Base-by-base conservation (phyloP, 2,797 vertebrate genomes). In the Pampus argenteus region DNA sequence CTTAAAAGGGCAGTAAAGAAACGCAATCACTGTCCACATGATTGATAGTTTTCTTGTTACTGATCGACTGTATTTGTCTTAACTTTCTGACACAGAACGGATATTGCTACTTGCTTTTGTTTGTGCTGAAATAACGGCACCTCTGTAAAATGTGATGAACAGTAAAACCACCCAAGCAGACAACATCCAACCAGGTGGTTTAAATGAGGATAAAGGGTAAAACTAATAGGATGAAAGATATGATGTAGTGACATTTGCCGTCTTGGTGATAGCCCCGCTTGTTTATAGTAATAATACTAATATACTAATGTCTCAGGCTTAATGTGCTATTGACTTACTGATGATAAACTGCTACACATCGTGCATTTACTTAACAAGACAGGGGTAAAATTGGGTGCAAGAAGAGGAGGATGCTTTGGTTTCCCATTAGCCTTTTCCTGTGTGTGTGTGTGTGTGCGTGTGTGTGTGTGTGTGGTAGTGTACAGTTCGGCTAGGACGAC, bases 261-360 rank as follows among this genome's bases (percentile, higher is more conserved):
- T 66, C 56, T 54, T 2, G 40, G 75, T 83, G 82, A 86, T 84
- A 40, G 57, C 80, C 64, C 62, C 67, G 76, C 71, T 66, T 72
- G 78, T 89, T 89, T 78, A 79, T 48, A 56, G 65, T 76, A 78
- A 74, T 79, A 74, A 82, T 55, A 59, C 45, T 51, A 50, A 36
- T 76, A 82, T 55, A 59, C 45, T 51, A 50, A 36, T 76, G 56
- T 80, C 71, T 65, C 54, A 34, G 66, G 78, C 71, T 83, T 71
- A 90, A 89, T 90, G 73, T 69, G 45, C 17, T 89, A 76, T 86
- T 71, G 85, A 81, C 70, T 78, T 81, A 81, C 78, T 40, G 82
- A 78, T 82, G 78, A 89, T 63, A 49, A 82, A 84, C 84, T 22
- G 52, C 62, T 56, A 58, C 62, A 80, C 47, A 4, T 61, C 45